These are phyloP conservation scores for Danio rerio DNA, from an alignment of 2,113 vertebrate species.

Conservation along the genomic window GRCz12tu NC_133198.1:45693501-45694000, in stretches of 20 bases:
- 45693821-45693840: slow-evolving; percentile 28
- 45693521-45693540: slow-evolving; percentile 75
- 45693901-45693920: too few species aligned
- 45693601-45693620: slow-evolving; percentile 21
- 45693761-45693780: slow-evolving; percentile 55
- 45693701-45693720: slow-evolving; percentile 70
- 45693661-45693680: slow-evolving; percentile 39
- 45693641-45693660: not conserved
- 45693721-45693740: slow-evolving; percentile 81
- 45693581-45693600: slow-evolving; percentile 54
- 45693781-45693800: slow-evolving; percentile 9
- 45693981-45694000: too few species aligned
- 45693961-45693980: too few species aligned
- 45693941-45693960: too few species aligned
- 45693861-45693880: not conserved
- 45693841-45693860: slow-evolving; percentile 37
- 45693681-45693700: slow-evolving; percentile 78
- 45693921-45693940: too few species aligned
- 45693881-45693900: too few species aligned
- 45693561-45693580: slow-evolving; percentile 49
- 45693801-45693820: slow-evolving; percentile 24
- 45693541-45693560: slow-evolving; percentile 72
- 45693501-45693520: slow-evolving; percentile 74
- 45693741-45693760: slow-evolving; percentile 73
- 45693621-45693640: too few species aligned